phyloP scores from a whole-genome alignment of 1,140 invertebrate genomes.

The Drosophila nasuta region DNA sequence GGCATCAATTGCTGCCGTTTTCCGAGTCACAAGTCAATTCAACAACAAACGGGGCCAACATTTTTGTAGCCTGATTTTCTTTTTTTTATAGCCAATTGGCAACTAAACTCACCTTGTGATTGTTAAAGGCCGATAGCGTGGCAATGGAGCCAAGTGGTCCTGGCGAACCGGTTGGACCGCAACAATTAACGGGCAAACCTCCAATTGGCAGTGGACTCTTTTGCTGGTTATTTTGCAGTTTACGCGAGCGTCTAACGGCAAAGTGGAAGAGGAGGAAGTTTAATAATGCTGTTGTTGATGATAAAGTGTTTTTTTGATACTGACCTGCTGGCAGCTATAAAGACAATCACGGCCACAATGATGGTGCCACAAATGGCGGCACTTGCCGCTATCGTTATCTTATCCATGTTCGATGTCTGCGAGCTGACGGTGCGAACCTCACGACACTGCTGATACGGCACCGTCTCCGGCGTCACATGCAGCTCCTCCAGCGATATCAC shows the following conservation, averaged over 20 bases:
- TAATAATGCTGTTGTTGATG: slow-evolving; percentile 43
- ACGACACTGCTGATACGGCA: slow-evolving; percentile 94
- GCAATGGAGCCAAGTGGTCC: slow-evolving; percentile 93
- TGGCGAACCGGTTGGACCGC: slow-evolving; percentile 90
- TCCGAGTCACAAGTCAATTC: slow-evolving; percentile 46
- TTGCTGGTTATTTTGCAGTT: slow-evolving; percentile 90
- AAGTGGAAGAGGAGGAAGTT: not conserved
- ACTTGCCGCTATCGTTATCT: slow-evolving; percentile 96
- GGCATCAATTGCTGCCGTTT: slow-evolving; percentile 56
- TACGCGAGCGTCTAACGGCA: slow-evolving; percentile 87
- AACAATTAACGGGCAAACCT: slow-evolving; percentile 90
- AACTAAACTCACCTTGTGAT: slow-evolving; percentile 87
- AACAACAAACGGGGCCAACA: slow-evolving; percentile 32
- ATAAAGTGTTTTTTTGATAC: slow-evolving; percentile 18
- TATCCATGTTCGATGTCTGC: slow-evolving; percentile 95
- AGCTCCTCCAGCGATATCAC: slow-evolving; percentile 95
- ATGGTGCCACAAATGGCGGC: slow-evolving; percentile 97
- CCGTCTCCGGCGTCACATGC: slow-evolving; percentile 92
- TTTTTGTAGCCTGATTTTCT: slow-evolving; percentile 18
- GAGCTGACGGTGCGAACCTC: slow-evolving; percentile 94
- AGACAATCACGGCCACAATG: slow-evolving; percentile 94
- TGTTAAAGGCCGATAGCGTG: slow-evolving; percentile 91
- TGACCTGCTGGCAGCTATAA: slow-evolving; percentile 92
- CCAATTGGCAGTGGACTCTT: slow-evolving; percentile 89
- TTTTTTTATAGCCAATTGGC: slow-evolving; percentile 60